Evolutionary conservation across 64 coral and sea anemone species (phyloP), one percentile per base, ranked within the genome.

Genomic region (Acropora tenuis): DNA sequence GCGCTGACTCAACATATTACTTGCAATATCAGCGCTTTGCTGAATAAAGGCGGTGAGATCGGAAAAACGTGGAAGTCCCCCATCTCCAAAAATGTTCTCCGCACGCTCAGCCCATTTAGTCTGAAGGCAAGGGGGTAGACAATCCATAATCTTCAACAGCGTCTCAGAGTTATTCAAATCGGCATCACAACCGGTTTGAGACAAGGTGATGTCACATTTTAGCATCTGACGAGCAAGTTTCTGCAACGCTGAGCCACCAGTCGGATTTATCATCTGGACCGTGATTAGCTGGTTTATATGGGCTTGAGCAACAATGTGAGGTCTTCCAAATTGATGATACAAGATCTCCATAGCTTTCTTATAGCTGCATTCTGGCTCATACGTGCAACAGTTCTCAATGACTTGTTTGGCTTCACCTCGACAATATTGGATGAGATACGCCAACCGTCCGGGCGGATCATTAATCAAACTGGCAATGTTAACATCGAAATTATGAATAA

Each of bases 351-450:
- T 45, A 0, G 83, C 83, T 30, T 73, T 78, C 10, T 17, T 69
- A 15, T 78, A 93, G 1, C 75, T 2, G 47, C 47, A 8, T 59
- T n/a, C 8, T 17, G 41, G 5, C 58, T 91, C 52, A 55, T 9
- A 9, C 2, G 84, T 75, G n/a, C 46, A 59, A 60, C 90, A 74
- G 40, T 45, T 92, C 71, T 82, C 45, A 18, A 92, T 86, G 1
- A 55, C 50, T 8, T 86, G 73, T 5, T 43, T 48, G 10, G 91
- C 91, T 41, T 72, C 42, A 0, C 91, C 83, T 41, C 44, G 72
- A 57, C 74, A 87, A 18, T 80, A 69, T 41, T 93, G 43, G 9
- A 87, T 87, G 1, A 90, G 48, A 43, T 90, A 74, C 6, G 89
- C 63, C 1, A 90, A 48, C 15, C 12, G 46, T 12, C 40, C 8